A percentile compares a stretch with the other conserved stretches of the same genome.
Conservation (phyloP, 2,113 vertebrate genomes). For the Hassar affinis region DNA sequence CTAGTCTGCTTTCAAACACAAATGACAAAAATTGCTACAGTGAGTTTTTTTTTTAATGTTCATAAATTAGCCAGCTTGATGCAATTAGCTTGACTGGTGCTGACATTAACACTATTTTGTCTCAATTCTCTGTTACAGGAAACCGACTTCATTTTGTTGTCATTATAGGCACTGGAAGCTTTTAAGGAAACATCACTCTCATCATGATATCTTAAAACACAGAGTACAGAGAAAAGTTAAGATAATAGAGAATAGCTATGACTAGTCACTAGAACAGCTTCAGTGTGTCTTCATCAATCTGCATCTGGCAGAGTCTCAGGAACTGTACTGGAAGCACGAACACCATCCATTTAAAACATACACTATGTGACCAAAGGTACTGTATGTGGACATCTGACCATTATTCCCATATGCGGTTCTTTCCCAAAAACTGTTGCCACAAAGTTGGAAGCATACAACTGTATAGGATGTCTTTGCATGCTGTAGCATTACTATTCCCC, state of each 20-base stretch:
- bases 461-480: not conserved
- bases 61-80: not conserved
- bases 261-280: not conserved
- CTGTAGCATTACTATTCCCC: not conserved
- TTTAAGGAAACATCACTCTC: no score
- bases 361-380: not conserved
- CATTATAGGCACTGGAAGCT: not conserved
- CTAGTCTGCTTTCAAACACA: not conserved
- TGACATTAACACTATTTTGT: not conserved
- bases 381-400: not conserved
- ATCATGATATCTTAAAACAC: not conserved
- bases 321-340: not conserved
- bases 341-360: not conserved
- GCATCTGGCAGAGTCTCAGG: not conserved
- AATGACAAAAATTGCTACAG: not conserved
- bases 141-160: not conserved
- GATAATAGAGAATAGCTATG: not conserved
- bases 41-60: not conserved
- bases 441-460: not conserved
- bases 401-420: not conserved
- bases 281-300: not conserved
- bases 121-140: not conserved
- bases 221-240: not conserved
- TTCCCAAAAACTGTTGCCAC: not conserved
- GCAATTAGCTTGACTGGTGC: not conserved